Conservation (phyloP, 2,888 invertebrate species). For the Luffia ferchaultella region DNA sequence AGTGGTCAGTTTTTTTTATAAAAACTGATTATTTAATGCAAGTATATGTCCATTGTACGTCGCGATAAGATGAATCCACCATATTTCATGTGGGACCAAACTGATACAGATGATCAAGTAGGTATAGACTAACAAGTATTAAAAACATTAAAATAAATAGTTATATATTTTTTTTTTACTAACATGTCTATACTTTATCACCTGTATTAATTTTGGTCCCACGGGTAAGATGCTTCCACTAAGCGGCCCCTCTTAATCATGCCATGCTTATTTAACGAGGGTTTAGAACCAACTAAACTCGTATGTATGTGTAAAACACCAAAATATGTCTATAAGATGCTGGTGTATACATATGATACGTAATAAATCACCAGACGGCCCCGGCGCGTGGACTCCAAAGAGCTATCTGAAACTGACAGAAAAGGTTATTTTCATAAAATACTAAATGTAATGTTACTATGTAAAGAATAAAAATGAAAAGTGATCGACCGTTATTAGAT, state of each 20-base stretch:
- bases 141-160: neutral
- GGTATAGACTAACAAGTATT: no score
- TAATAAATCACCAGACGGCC: neutral
- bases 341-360: neutral
- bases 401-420: slow-evolving; percentile 9
- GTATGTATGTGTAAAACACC: neutral
- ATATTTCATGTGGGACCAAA: no score
- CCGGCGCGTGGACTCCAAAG: neutral
- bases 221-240: no score
- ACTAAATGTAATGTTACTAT: slow-evolving; percentile 34
- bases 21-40: no score
- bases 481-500: slow-evolving; percentile 64
- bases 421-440: slow-evolving; percentile 51
- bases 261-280: neutral
- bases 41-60: no score
- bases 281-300: no score
- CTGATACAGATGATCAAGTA: no score
- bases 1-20: no score
- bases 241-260: neutral
- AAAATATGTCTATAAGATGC: neutral
- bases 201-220: no score
- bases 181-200: no score
- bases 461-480: slow-evolving; percentile 31
- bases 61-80: no score
- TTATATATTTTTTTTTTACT: no score